Evolutionary conservation across 2,888 invertebrate genomes (phyloP).

Genomic region (Drosophila paramelanica): DNA sequence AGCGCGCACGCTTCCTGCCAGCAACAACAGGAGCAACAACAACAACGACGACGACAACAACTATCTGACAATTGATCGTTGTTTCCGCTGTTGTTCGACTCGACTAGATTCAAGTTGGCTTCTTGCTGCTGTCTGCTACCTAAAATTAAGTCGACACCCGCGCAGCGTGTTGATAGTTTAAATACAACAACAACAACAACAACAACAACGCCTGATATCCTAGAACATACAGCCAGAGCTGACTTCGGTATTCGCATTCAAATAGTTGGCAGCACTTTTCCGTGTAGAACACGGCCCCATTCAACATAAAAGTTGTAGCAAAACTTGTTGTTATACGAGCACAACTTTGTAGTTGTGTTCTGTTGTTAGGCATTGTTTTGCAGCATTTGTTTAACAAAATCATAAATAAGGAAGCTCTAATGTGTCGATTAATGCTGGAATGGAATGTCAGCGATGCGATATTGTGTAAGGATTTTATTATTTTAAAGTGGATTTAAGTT

Average conservation of each 20-base stretch:
- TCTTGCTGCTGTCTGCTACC: conserved; percentile 34
- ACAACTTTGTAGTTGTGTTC: conserved; percentile 7
- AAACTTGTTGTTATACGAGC: conserved; percentile 17
- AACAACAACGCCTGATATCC: conserved; percentile 16
- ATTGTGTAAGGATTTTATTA: neutral
- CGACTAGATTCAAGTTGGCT: conserved; percentile 45
- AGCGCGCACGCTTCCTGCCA: conserved; percentile 66
- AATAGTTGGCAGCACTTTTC: conserved; percentile 47
- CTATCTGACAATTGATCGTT: conserved; percentile 77
- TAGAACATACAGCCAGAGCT: conserved; percentile 23
- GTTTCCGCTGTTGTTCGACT: conserved; percentile 59
- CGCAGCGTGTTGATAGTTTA: conserved; percentile 32
- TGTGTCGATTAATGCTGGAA: conserved; percentile 5
- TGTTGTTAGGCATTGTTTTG: conserved; percentile 36
- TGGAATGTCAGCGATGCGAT: neutral
- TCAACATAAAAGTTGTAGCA: conserved; percentile 19
- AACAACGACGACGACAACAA: conserved; percentile 48
- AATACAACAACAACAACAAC: conserved; percentile 14
- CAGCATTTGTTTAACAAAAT: conserved; percentile 36
- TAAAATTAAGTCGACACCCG: conserved; percentile 75
- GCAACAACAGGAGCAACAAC: conserved; percentile 34
- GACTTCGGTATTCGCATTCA: conserved; percentile 20
- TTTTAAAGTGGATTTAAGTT: conserved; percentile 2
- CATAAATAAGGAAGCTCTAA: conserved; percentile 44
- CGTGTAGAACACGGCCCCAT: conserved; percentile 43